These are phyloP conservation scores for Manacus vitellinus DNA, from an alignment of 2,113 vertebrate species.

Conservation along the genomic window DNA sequence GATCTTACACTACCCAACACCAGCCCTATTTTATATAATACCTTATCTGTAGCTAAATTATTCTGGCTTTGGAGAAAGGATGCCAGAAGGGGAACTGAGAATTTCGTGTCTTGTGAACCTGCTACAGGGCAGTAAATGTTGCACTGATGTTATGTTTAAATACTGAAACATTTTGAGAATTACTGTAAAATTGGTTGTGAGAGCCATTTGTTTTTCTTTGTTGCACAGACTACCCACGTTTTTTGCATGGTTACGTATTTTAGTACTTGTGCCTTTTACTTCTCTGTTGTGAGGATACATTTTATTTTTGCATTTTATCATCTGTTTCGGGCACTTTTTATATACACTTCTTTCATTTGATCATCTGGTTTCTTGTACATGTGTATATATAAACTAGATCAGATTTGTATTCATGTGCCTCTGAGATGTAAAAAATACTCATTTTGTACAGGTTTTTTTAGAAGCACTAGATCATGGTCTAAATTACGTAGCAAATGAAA, in stretches of 20 bases:
- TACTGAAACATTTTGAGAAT: conserved; percentile 38
- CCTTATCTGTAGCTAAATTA: neutral
- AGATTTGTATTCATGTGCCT: conserved; percentile 78
- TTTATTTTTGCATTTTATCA: conserved; percentile 36
- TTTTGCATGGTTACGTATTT: conserved; percentile 79
- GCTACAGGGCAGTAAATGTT: conserved; percentile 47
- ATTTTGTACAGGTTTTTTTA: conserved; percentile 73
- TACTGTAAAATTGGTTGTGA: conserved; percentile 67
- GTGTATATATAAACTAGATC: conserved; percentile 77
- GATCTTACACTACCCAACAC: neutral
- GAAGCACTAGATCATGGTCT: conserved; percentile 17
- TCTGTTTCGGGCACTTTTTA: conserved; percentile 63
- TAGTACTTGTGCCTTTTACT: conserved; percentile 83
- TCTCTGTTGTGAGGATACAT: conserved; percentile 58
- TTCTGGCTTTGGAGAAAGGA: neutral
- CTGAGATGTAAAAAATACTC: conserved; percentile 68
- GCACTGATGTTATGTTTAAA: conserved; percentile 45
- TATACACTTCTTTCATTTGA: neutral
- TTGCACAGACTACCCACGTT: conserved; percentile 71
- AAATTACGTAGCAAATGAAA: conserved; percentile 30
- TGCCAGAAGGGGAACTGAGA: neutral
- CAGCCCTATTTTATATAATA: neutral
- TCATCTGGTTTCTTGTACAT: conserved; percentile 76
- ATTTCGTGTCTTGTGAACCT: neutral
- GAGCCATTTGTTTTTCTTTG: conserved; percentile 75